Base-by-base conservation (phyloP, 1,140 invertebrate species). In the Drosophila azteca region DNA sequence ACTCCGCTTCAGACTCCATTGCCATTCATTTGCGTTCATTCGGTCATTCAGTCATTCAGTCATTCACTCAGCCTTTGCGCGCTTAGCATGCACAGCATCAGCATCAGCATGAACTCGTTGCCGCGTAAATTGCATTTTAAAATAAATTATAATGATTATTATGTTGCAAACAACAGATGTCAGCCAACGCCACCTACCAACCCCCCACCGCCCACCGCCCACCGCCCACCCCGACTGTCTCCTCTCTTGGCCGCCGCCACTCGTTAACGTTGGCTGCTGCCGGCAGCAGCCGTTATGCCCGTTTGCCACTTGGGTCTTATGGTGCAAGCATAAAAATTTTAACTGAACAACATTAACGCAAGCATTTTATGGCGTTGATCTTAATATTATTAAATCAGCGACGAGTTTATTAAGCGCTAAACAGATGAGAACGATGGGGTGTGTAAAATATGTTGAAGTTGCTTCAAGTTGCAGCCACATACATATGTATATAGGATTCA, bases 71-170 rank as follows among this genome's bases (percentile, higher is more conserved):
- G 64, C 35, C 26, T 26, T 51, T 75, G 51, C 35, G 64, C 60
- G 68, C 54, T 87, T 83, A 68, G 52, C 70, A 88, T 89, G 83
- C 82, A 66, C 17, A 53, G 39, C 82, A 76, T 50, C 63, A 63
- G 29, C 49, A 0, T 53, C 45, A 48, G 64, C 17, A 20, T 54
- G 59, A 41, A 71, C 77, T 65, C 63, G 48, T 45, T 61, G 65
- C 62, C 69, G 70, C 79, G 83, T 79, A 87, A 87, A 87, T 87
- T 87, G 79, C 83, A 88, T 89, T 87, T 87, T 83, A 87, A 87
- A 87, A 87, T 87, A 87, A 87, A 87, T 87, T 87, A 87, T 87
- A 89, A 87, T 83, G 75, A 83, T 87, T 87, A 87, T 87, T 83
- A 88, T 87, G 83, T 64, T 87, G 79, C 79, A 79, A 87, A 87